These are phyloP conservation scores for Malurus splendens DNA, from an alignment of 2,797 vertebrate species.

Conservation along the genomic window DNA sequence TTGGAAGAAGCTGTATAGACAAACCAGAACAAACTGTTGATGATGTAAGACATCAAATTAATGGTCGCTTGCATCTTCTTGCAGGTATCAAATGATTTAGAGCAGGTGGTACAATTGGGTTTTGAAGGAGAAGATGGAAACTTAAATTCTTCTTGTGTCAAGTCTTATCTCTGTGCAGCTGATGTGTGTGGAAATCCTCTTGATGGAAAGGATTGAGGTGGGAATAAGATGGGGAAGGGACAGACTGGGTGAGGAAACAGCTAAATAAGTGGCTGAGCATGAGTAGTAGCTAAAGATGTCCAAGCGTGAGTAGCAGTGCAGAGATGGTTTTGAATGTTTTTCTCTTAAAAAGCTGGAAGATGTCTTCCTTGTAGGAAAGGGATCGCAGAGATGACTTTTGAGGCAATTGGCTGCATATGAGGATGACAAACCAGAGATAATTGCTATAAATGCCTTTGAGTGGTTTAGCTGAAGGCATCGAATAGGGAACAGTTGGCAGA, in stretches of 20 bases:
- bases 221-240: neutral
- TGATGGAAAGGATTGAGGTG: neutral
- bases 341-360: neutral
- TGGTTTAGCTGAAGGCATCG: neutral
- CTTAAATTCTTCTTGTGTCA: neutral
- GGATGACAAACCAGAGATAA: neutral
- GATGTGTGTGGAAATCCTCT: too few species aligned
- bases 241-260: neutral
- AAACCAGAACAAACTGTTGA: neutral
- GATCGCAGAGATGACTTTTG: neutral
- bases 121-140: neutral
- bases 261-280: neutral
- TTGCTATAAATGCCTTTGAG: neutral
- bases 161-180: neutral
- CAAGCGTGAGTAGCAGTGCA: neutral
- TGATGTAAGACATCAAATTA: neutral
- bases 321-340: neutral
- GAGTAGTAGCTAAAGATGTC: neutral
- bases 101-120: neutral
- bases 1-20: neutral
- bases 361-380: neutral
- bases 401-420: neutral
- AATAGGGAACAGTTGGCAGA: neutral
- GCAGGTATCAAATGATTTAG: fast-evolving
- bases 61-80: neutral